Base-by-base conservation (phyloP, 1,140 invertebrate species). In the Oreohelix idahoensis region DNA sequence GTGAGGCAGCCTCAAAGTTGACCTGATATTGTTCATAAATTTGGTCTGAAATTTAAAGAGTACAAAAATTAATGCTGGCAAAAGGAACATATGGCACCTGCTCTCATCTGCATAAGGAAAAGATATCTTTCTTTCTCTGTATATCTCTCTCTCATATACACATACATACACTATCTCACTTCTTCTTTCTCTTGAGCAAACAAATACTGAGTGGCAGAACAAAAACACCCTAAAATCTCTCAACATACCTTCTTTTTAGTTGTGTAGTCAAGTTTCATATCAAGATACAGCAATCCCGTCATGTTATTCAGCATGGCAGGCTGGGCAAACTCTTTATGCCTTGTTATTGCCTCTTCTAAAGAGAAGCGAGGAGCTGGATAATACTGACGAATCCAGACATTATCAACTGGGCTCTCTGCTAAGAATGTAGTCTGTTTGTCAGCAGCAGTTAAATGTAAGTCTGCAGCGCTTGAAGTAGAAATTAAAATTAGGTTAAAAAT, bases 201-300 rank as follows among this genome's bases (percentile, higher is more conserved):
- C 42, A 5, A 45, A 45, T 5, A 45, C 42, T 45, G 5, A 15
- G 15, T 5, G 5, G 5, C 5, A 45, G 15, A 8, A 15, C 15
- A 5, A 5, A 45, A 5, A 45, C 42, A 45, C 15, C 15, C 42
- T 45, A 45, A 45, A 45, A 45, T 15, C 15, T 32, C 29, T 11
- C 20, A n/a, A 15, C 69, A 36, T 49, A 90, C 89, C 89, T 90
- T 87, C 79, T 90, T 90, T 29, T 75, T 84, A n/a, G 89, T 90
- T 26, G 79, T 86, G 70, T 88, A 85, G 74, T 89, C 83, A 4
- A 90, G 83, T 23, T 80, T 49, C 81, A 90, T 87, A 66, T 89
- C 87, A 20, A 84, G 83, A 85, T 88, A 90, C 20, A 91, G 35
- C 23, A 85, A 71, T 26, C 86, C 86, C 23, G 89, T 69, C 49